Base-by-base conservation (phyloP, 1,140 invertebrate genomes). In the Sinonovacula constricta region DNA sequence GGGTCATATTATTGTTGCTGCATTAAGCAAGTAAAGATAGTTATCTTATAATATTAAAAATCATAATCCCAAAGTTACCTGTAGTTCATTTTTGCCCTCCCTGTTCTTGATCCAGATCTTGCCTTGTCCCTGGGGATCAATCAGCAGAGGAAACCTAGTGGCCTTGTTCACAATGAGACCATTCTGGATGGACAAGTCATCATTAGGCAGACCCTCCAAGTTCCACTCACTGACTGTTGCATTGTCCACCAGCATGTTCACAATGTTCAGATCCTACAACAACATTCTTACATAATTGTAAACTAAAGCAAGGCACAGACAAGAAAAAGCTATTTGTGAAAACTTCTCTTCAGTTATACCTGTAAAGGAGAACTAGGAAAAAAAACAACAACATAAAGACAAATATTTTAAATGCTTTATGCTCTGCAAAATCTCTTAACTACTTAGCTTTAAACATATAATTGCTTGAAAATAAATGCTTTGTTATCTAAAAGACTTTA, bases 41-140 rank as follows among this genome's bases (percentile, higher is more conserved):
- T 12, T 24, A n/a, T 10, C 10, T 24, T 57, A n/a, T 57, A 7
- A 12, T 30, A 63, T 30, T 7, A 63, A 5, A 34, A 63, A 7
- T 7, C 5, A 12, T 24, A 31, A 12, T 31, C 24, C 5, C 12
- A 53, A 33, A 70, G 45, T 77, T 81, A 94, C 94, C 88, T 97
- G 96, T n/a, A 99, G 89, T 86, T 98, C 97, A 90, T 98, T 98
- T 12, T 94, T 91, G 22, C 93, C 92, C 92, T 99, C 97, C 90
- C 97, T 97, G 83, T 97, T 97, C 90, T 98, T 98, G 56, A 99
- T 97, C 98, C 98, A 99, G 90, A 97, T 95, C 92, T 98, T 99
- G 7, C 97, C 98, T 92, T 99, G 98, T 85, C 94, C 97, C 91
- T 99, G 98, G 3, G 98, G 98, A 93, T 99, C 98, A 12, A 99